Conservation (phyloP, 2,113 vertebrate species). For the Polypterus senegalus region DNA sequence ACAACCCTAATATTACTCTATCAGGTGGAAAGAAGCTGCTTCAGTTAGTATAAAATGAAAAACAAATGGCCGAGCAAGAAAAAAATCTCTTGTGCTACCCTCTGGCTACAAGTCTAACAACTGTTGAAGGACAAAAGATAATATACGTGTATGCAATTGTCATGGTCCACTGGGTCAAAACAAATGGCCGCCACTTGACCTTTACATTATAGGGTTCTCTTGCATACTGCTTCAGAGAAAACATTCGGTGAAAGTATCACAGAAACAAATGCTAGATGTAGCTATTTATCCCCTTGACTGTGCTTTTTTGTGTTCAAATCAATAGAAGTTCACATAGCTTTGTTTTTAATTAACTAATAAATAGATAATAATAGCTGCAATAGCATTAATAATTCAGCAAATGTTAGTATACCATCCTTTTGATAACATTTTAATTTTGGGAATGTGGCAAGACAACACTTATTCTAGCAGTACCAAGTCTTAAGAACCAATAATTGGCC, state of each 20-base stretch:
- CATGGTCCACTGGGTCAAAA: constrained; percentile 48
- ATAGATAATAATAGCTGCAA: too few relatives aligned
- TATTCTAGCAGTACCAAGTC: too few relatives aligned
- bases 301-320: too few relatives aligned
- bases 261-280: too few relatives aligned
- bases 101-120: constrained; percentile 51
- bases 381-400: too few relatives aligned
- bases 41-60: constrained; percentile 24
- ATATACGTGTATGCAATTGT: constrained; percentile 46
- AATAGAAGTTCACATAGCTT: too few relatives aligned
- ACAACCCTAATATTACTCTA: constrained; percentile 61
- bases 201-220: constrained; percentile 48
- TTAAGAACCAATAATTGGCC: too few relatives aligned
- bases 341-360: too few relatives aligned
- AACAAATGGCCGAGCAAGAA: constrained; percentile 22
- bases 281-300: too few relatives aligned
- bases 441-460: too few relatives aligned
- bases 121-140: constrained; percentile 52
- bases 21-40: constrained; percentile 25
- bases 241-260: background rate
- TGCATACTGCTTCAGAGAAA: constrained; percentile 37
- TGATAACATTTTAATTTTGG: too few relatives aligned
- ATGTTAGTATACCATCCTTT: too few relatives aligned
- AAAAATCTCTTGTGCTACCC: constrained; percentile 30
- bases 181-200: constrained; percentile 47